Base-by-base conservation (phyloP, 2,113 vertebrate genomes). In the Sialia sialis region DNA sequence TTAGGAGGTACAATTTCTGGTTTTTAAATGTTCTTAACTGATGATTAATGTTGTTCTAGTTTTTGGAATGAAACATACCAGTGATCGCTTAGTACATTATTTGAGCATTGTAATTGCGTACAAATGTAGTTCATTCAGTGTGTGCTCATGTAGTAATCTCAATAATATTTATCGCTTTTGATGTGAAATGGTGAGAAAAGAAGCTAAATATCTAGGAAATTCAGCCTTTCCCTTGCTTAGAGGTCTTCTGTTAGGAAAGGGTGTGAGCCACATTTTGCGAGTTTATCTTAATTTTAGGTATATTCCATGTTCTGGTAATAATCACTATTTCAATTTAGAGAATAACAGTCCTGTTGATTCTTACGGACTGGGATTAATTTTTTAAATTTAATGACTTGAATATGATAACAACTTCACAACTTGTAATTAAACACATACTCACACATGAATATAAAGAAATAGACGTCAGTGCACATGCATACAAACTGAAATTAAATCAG, bases 331-430 rank as follows among this genome's bases (percentile, higher is more conserved):
- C 43, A 59, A 6, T 56, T 59, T 41, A 67, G 22, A 39, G 70
- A 94, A 67, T 44, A 85, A 6, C 15, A 85, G 11, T 55, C 22
- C 38, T 49, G 17, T 60, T 12, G 29, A 74, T 52, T 84, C 60
- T 49, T 87, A 58, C 11, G 64, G 60, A 88, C 56, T 69, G 87
- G 48, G 36, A 87, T 68, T 75, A 30, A 72, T 87, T 93, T 87
- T 94, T 87, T 87, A 16, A 86, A 87, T 91, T 95, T 94, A 93
- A 23, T 85, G 64, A 87, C 78, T 87, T 66, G 59, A 77, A 72
- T 77, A 95, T 64, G 93, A 95, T 93, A 95, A 97, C 94, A 93
- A 94, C 87, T 95, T 95, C 90, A 86, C 95, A 94, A 95, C 87
- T 94, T 95, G 94, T 96, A 95, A 95, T 95, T 91, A 94, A 93